Evolutionary conservation across 2,113 vertebrate genomes (phyloP).

Genomic region (Leuciscus idus): DNA sequence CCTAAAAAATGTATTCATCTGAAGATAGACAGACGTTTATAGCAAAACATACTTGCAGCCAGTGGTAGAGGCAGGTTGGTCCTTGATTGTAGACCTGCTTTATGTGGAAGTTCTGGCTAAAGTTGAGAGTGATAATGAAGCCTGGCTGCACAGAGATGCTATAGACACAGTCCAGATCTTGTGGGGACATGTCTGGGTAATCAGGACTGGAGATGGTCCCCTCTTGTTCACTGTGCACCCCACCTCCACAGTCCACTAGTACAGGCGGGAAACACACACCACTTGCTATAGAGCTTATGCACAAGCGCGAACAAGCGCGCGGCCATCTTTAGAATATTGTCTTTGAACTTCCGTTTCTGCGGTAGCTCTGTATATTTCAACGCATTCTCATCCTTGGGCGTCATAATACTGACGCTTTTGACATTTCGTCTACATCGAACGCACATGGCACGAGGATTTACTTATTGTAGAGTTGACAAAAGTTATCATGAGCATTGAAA

Average conservation of each 20-base stretch:
- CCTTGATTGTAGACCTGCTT: slow-evolving; percentile 64
- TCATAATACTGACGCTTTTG: too few species aligned
- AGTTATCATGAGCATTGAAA: too few species aligned
- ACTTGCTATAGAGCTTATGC: not conserved
- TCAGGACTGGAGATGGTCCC: slow-evolving; percentile 74
- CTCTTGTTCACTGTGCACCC: slow-evolving; percentile 69
- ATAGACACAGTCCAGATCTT: slow-evolving; percentile 71
- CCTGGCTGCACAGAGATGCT: slow-evolving; percentile 70
- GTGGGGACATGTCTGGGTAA: slow-evolving; percentile 65
- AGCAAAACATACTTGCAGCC: slow-evolving; percentile 70
- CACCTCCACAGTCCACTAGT: slow-evolving; percentile 70
- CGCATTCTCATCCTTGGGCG: too few species aligned
- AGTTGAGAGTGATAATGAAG: slow-evolving; percentile 71
- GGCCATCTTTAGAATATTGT: too few species aligned
- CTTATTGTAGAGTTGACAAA: too few species aligned
- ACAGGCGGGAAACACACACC: slow-evolving; percentile 4
- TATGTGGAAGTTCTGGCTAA: slow-evolving; percentile 73
- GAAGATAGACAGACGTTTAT: not conserved
- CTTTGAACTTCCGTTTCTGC: too few species aligned
- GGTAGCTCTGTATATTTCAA: too few species aligned
- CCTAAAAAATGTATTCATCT: not conserved
- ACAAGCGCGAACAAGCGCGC: too few species aligned
- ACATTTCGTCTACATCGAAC: too few species aligned
- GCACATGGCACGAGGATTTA: too few species aligned
- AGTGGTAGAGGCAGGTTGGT: slow-evolving; percentile 67